Conservation (phyloP, 2,113 vertebrate genomes). For the Coryphaenoides rupestris region DNA sequence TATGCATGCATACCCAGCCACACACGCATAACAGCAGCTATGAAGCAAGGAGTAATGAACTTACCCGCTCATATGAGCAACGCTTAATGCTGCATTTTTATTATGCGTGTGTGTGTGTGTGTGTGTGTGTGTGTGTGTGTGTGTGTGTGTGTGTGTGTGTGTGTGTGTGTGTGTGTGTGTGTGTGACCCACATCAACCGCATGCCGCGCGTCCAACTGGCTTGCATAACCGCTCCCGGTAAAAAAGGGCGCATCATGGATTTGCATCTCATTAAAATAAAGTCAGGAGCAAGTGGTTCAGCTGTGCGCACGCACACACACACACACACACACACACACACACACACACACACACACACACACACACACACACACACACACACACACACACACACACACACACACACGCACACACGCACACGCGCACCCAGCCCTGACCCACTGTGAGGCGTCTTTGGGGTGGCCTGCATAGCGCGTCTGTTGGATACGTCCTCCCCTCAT, state of each 20-base stretch:
- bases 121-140: not conserved
- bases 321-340: too few species aligned
- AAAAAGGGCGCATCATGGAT: slow-evolving; percentile 25
- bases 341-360: too few species aligned
- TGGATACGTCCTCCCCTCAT: too few species aligned
- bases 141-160: not conserved
- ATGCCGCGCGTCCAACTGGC: slow-evolving; percentile 23
- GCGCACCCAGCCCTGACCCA: too few species aligned
- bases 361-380: too few species aligned
- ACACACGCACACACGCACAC: too few species aligned
- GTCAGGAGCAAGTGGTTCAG: too few species aligned
- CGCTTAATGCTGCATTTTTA: slow-evolving; percentile 22
- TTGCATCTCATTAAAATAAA: slow-evolving; percentile 11
- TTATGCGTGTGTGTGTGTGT: not conserved
- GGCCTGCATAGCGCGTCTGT: too few species aligned
- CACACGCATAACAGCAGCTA: not conserved
- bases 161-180: slow-evolving; percentile 19
- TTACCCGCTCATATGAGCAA: slow-evolving; percentile 21
- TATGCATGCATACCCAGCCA: too few species aligned
- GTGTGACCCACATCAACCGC: slow-evolving; percentile 38
- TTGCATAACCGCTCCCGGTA: slow-evolving; percentile 34
- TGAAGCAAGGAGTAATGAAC: slow-evolving; percentile 32
- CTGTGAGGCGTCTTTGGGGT: too few species aligned
- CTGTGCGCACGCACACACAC: too few species aligned
- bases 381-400: too few species aligned